Percentiles rank a stretch among this genome's conserved stretches.
These are phyloP conservation scores for Atrichornis clamosus DNA, from an alignment of 2,113 vertebrate genomes.

Conservation along the genomic window DNA sequence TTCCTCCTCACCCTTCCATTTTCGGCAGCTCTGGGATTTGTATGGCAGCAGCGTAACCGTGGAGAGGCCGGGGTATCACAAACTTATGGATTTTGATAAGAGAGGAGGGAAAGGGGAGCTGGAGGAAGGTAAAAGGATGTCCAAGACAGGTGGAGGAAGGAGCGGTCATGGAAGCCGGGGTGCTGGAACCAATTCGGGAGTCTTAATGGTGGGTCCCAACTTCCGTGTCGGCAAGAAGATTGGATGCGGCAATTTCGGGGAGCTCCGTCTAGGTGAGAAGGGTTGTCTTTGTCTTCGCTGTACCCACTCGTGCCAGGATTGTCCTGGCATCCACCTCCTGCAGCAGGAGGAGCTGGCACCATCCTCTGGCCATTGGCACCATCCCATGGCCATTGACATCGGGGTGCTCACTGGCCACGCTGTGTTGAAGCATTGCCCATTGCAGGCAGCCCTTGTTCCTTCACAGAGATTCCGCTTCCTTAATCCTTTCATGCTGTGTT, in stretches of 20 bases:
- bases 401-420: fast-evolving
- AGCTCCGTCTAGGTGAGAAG: constrained; percentile 90
- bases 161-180: constrained; percentile 78
- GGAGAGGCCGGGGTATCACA: constrained; percentile 99
- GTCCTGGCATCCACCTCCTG: neutral
- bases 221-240: constrained; percentile 98
- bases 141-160: constrained; percentile 75
- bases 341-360: neutral
- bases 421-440: fast-evolving
- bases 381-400: fast-evolving
- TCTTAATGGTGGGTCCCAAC: constrained; percentile 96
- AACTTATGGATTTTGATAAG: constrained; percentile 99
- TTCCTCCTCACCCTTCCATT: constrained; percentile 62
- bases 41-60: constrained; percentile 95
- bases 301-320: neutral
- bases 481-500: fast-evolving
- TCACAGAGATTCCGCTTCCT: neutral
- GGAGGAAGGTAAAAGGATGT: constrained; percentile 91
- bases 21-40: constrained; percentile 85
- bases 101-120: constrained; percentile 92
- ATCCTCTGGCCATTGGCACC: neutral
- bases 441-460: neutral
- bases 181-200: constrained; percentile 86
- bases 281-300: fast-evolving
- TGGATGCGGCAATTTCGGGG: constrained; percentile 94